Conservation (phyloP, 2,113 vertebrate species). For the Mustela nigripes region DNA sequence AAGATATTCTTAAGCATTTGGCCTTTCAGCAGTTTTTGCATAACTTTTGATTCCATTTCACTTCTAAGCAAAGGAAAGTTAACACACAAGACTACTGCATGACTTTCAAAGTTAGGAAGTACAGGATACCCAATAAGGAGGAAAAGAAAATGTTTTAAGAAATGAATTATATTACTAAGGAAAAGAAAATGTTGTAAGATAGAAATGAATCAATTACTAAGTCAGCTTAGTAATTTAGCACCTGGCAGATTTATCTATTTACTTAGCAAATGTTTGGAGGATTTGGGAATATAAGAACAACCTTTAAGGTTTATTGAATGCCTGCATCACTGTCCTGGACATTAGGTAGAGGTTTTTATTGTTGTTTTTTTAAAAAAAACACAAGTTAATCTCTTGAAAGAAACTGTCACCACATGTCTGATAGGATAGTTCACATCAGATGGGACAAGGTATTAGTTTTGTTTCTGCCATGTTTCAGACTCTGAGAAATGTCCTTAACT, state of each 20-base stretch:
- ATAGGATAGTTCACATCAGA: background rate
- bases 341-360: background rate
- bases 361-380: background rate
- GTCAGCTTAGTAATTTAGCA: background rate
- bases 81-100: background rate
- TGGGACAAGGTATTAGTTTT: background rate
- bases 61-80: constrained; percentile 40
- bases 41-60: constrained; percentile 20
- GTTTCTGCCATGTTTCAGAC: background rate
- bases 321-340: background rate
- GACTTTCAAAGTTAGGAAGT: background rate
- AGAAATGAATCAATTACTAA: background rate
- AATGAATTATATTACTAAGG: background rate
- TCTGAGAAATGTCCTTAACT: background rate
- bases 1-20: background rate
- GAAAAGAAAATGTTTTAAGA: background rate
- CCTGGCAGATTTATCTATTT: background rate
- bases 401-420: background rate
- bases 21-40: background rate
- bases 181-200: background rate
- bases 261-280: constrained; percentile 15
- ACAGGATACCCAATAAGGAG: background rate
- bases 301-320: background rate
- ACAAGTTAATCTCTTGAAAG: background rate
- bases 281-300: background rate